Conservation (phyloP, 1,140 invertebrate species). For the Leptestheria dahalacensis region DNA sequence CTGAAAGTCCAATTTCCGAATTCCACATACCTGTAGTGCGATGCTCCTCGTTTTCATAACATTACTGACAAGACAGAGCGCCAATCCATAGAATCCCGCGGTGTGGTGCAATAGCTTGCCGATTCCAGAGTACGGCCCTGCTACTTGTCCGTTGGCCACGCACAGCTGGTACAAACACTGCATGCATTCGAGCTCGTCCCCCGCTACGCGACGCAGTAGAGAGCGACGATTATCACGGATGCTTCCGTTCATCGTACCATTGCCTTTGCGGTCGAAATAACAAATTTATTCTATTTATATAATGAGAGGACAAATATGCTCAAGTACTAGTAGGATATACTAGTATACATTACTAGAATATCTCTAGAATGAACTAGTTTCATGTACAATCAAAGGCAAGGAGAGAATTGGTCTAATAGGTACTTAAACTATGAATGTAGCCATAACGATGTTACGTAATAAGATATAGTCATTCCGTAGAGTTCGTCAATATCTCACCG, state of each 20-base stretch:
- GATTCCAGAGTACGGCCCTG: background rate
- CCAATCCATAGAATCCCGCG: constrained; percentile 8
- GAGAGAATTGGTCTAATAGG: too few relatives aligned
- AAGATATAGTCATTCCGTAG: background rate
- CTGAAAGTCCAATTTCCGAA: too few relatives aligned
- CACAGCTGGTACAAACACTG: constrained; percentile 4
- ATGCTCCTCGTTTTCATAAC: constrained; percentile 2
- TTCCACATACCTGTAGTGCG: constrained; percentile 8
- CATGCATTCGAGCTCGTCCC: background rate
- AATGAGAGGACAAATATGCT: too few relatives aligned
- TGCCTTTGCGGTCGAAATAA: background rate
- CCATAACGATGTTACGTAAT: background rate
- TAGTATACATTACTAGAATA: too few relatives aligned
- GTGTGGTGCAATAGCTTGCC: background rate
- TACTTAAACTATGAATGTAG: too few relatives aligned
- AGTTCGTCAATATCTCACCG: constrained; percentile 8
- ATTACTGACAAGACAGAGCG: constrained; percentile 7
- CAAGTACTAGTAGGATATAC: too few relatives aligned
- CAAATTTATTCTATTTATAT: too few relatives aligned
- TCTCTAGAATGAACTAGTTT: too few relatives aligned
- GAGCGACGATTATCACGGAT: constrained; percentile 4
- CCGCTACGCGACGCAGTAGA: constrained; percentile 1
- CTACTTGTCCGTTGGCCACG: constrained; percentile 5
- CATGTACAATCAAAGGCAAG: too few relatives aligned
- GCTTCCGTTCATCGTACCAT: background rate